Evolutionary conservation across 1,140 invertebrate genomes (phyloP).

Genomic region (Helicoverpa zea): DNA sequence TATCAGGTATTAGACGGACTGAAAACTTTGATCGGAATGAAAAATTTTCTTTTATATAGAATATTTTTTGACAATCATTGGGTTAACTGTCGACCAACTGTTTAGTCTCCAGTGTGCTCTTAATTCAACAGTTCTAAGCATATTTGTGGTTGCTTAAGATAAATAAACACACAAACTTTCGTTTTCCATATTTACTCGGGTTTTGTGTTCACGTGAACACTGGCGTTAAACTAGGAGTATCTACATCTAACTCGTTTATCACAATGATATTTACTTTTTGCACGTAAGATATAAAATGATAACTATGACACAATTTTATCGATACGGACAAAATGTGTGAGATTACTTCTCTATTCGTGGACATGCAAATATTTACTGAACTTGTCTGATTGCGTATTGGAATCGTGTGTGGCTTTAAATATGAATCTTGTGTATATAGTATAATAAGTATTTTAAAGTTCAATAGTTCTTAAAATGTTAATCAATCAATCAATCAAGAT

Average conservation of each 20-base stretch:
- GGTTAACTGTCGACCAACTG: too few relatives aligned
- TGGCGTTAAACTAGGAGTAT: neutral
- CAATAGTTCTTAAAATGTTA: too few relatives aligned
- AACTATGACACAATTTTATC: conserved; percentile 24
- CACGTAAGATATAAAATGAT: conserved; percentile 14
- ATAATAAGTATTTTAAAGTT: too few relatives aligned
- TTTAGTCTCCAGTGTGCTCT: too few relatives aligned
- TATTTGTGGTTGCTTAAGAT: conserved; percentile 13
- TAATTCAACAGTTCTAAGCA: neutral
- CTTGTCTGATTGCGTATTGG: neutral
- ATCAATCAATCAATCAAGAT: neutral
- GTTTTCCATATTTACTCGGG: conserved; percentile 29
- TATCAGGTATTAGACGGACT: too few relatives aligned
- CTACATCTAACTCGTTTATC: conserved; percentile 13
- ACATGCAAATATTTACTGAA: neutral
- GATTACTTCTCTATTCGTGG: neutral
- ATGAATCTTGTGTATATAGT: neutral
- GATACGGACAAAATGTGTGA: conserved; percentile 13
- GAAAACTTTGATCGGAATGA: too few relatives aligned
- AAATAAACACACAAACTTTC: conserved; percentile 36
- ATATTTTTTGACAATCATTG: too few relatives aligned
- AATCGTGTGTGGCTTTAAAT: neutral
- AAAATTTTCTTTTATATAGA: too few relatives aligned
- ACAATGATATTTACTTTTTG: conserved; percentile 19
- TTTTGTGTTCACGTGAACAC: conserved; percentile 9